Conservation (phyloP, 2,113 vertebrate genomes). For the Hemicordylus capensis region DNA sequence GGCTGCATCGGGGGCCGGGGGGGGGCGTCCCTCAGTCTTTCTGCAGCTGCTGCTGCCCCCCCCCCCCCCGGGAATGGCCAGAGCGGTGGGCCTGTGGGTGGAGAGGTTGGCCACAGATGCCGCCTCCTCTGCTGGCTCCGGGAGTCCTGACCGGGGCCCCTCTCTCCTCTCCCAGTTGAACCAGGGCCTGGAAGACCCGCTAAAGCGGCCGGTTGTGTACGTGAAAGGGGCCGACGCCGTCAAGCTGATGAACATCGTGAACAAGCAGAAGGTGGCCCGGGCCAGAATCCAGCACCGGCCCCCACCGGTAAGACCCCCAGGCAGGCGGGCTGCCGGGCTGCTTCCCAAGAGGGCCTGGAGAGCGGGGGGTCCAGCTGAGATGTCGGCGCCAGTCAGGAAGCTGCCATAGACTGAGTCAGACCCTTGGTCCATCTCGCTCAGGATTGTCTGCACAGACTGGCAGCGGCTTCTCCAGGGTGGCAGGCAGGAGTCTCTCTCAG, state of each 20-base stretch:
- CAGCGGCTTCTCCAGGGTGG: background rate
- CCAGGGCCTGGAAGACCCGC: slow-evolving; percentile 91
- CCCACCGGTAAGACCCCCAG: slow-evolving; percentile 84
- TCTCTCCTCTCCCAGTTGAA: slow-evolving; percentile 81
- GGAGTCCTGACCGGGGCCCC: no score
- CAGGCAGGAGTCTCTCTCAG: background rate
- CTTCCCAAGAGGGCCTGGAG: no score
- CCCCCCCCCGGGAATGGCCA: no score
- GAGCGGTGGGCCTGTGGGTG: background rate
- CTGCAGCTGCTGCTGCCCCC: background rate
- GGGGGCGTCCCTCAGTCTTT: accelerated
- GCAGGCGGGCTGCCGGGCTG: background rate
- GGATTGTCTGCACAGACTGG: background rate
- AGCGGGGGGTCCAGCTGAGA: no score
- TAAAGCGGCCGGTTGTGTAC: slow-evolving; percentile 97
- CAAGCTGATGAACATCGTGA: slow-evolving; percentile 98
- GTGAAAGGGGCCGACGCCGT: slow-evolving; percentile 98
- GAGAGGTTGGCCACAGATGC: no score
- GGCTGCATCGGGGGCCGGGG: background rate
- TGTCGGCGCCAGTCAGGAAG: no score
- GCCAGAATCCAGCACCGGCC: slow-evolving; percentile 95
- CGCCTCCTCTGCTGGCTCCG: no score
- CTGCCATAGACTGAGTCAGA: background rate
- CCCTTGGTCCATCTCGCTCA: background rate
- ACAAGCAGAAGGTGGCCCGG: slow-evolving; percentile 98